Conservation (phyloP, 1,140 invertebrate genomes). For the Psilanteris sp. region DNA sequence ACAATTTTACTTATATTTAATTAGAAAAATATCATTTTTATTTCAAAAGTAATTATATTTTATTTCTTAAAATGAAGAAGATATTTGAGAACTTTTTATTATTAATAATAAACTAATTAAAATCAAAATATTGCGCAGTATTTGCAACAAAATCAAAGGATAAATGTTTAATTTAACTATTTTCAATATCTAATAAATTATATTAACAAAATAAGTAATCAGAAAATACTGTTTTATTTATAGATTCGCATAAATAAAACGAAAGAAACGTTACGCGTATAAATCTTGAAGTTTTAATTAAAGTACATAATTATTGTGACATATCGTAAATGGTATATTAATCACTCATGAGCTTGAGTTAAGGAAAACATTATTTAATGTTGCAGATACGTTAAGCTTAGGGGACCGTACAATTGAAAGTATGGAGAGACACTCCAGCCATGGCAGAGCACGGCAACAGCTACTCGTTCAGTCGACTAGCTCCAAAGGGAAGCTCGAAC, state of each 20-base stretch:
- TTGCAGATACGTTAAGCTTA: slow-evolving; percentile 77
- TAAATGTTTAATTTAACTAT: no score
- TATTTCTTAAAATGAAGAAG: no score
- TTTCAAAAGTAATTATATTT: no score
- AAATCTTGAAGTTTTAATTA: slow-evolving; percentile 31
- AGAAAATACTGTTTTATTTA: not conserved
- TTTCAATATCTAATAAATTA: no score
- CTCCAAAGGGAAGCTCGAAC: slow-evolving; percentile 79
- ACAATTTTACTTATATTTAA: no score
- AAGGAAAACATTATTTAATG: slow-evolving; percentile 55
- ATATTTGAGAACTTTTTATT: no score
- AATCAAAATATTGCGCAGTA: no score
- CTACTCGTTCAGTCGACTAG: slow-evolving; percentile 71
- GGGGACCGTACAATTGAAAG: slow-evolving; percentile 75
- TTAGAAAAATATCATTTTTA: no score
- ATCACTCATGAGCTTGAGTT: slow-evolving; percentile 32
- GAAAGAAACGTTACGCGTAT: not conserved
- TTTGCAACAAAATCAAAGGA: no score
- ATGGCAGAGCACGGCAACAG: slow-evolving; percentile 74
- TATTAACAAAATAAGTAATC: no score
- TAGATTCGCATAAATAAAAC: slow-evolving; percentile 3
- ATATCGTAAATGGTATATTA: slow-evolving; percentile 8
- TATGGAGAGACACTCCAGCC: slow-evolving; percentile 72
- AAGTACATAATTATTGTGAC: slow-evolving; percentile 13
- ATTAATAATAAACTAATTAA: no score